Conservation (phyloP, 2,888 invertebrate genomes). For the Saturnia japonica region DNA sequence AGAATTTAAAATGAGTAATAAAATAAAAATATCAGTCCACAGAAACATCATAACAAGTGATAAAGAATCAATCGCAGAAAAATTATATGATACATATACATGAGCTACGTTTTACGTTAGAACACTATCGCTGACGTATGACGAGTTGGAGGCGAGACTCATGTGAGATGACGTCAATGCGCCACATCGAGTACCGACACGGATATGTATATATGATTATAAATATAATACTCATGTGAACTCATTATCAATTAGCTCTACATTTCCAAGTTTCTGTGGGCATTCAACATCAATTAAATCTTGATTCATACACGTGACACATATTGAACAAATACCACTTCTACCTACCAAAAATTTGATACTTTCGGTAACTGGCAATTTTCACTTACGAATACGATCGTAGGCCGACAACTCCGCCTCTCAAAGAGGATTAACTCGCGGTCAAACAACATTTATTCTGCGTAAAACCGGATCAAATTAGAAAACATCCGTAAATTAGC, state of each 20-base stretch:
- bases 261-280: background rate
- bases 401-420: constrained; percentile 9
- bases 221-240: background rate
- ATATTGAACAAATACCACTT: background rate
- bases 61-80: constrained; percentile 16
- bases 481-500: constrained; percentile 49
- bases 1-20: background rate
- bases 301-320: background rate
- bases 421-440: constrained; percentile 20
- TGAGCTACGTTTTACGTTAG: constrained; percentile 5
- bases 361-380: background rate
- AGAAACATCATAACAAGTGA: constrained; percentile 2
- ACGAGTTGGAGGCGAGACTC: constrained; percentile 12
- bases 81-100: background rate
- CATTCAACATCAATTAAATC: background rate
- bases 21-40: background rate
- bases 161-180: constrained; percentile 24
- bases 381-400: background rate
- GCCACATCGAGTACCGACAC: background rate
- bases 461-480: constrained; percentile 52
- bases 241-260: background rate
- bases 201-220: constrained; percentile 1
- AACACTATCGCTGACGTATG: constrained; percentile 13
- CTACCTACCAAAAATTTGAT: too few species aligned
- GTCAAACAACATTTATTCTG: background rate